Percentiles rank a stretch among this genome's conserved stretches.
Evolutionary conservation across 53 echinoderm and acorn worm genomes (phyloP).

Genomic region (Actinopyga echinites): DNA sequence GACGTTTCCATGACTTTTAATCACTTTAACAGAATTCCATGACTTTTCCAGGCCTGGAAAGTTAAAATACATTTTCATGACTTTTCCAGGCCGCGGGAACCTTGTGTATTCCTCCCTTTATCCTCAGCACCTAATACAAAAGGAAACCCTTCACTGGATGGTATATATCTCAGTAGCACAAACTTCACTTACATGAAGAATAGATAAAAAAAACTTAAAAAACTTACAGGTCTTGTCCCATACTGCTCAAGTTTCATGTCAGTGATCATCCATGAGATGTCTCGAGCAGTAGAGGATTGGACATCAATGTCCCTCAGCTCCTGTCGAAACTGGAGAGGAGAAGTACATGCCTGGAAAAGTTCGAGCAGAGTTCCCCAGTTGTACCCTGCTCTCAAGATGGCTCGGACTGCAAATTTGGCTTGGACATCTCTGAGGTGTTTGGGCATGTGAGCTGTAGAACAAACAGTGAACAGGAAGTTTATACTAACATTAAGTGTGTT

Average conservation of each 20-base stretch:
- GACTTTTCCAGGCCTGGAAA: no score
- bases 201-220: neutral
- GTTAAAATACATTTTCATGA: no score
- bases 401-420: conserved; percentile 52
- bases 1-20: no score
- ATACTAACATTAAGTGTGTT: no score
- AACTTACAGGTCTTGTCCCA: conserved; percentile 54
- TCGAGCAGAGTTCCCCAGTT: conserved; percentile 51
- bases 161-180: no score
- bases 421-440: conserved; percentile 47
- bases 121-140: no score
- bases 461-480: no score
- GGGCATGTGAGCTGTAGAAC: conserved; percentile 52
- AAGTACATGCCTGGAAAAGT: conserved; percentile 56
- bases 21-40: no score
- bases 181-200: neutral
- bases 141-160: no score
- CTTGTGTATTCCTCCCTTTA: no score
- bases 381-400: conserved; percentile 60
- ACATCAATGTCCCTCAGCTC: conserved; percentile 66
- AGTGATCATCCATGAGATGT: conserved; percentile 34
- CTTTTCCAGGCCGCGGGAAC: no score
- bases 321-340: conserved; percentile 62
- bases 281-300: conserved; percentile 33
- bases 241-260: conserved; percentile 61